phyloP scores from a whole-genome alignment of 2,797 vertebrate species.

The Epinephelus malabaricus region DNA sequence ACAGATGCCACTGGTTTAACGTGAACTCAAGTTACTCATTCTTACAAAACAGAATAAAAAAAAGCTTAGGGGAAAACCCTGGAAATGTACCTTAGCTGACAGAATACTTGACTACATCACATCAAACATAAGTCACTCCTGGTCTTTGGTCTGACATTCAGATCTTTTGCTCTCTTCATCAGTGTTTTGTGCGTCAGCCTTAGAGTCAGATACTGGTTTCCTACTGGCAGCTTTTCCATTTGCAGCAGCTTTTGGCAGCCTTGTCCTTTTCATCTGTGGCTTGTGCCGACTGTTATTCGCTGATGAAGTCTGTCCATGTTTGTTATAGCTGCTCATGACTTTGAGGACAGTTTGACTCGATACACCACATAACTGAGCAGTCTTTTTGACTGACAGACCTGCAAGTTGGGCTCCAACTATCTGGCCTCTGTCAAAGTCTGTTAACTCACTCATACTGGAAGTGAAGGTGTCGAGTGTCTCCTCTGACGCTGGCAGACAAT shows the following conservation, averaged over 20 bases:
- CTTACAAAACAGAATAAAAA: too few relatives aligned
- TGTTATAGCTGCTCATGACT: conserved; percentile 51
- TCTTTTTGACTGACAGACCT: conserved; percentile 44
- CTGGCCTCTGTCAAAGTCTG: conserved; percentile 53
- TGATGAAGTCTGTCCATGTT: not conserved
- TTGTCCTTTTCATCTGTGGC: not conserved
- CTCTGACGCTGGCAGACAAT: not conserved
- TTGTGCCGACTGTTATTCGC: conserved; percentile 12
- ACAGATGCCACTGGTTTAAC: too few relatives aligned
- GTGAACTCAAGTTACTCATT: too few relatives aligned
- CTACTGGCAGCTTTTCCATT: not conserved
- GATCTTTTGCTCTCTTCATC: not conserved
- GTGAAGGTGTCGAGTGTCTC: not conserved
- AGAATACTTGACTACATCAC: not conserved
- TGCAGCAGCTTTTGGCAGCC: not conserved
- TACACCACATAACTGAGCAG: conserved; percentile 40
- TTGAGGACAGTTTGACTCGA: conserved; percentile 39
- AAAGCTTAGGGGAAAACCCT: too few relatives aligned
- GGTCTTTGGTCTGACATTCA: conserved; percentile 6
- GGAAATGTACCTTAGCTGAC: too few relatives aligned
- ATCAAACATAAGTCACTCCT: not conserved
- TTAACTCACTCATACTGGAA: conserved; percentile 40
- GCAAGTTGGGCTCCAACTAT: conserved; percentile 41
- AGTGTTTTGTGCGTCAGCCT: not conserved
- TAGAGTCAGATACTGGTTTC: not conserved